Percentiles rank a stretch among this genome's conserved stretches.
These are phyloP conservation scores for Trinorchestia longiramus DNA, from an alignment of 1,140 invertebrate species.

Conservation along the genomic window DNA sequence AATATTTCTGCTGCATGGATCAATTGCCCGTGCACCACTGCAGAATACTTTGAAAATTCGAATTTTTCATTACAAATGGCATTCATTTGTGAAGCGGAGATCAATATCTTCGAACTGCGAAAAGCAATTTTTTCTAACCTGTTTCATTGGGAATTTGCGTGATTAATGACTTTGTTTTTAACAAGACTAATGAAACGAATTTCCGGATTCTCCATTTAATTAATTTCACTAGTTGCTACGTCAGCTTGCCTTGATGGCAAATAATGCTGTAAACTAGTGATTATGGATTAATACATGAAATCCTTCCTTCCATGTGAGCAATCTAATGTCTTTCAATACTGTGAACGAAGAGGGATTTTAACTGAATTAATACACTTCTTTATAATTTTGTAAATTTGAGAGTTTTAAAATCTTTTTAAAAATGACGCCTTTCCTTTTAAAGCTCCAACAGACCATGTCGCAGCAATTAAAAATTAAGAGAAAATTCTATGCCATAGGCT, in stretches of 20 bases:
- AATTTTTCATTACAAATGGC: background rate
- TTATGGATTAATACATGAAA: too few relatives aligned
- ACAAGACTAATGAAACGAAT: background rate
- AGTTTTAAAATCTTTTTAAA: too few relatives aligned
- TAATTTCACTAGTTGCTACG: background rate
- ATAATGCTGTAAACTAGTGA: background rate
- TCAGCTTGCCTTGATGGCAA: background rate
- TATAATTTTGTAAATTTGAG: too few relatives aligned
- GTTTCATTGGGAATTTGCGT: background rate
- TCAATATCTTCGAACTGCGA: background rate
- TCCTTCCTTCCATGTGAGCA: too few relatives aligned
- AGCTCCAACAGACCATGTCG: too few relatives aligned
- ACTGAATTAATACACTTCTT: too few relatives aligned
- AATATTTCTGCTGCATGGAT: background rate
- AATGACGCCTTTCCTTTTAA: too few relatives aligned
- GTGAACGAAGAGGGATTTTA: too few relatives aligned
- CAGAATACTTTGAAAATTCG: background rate
- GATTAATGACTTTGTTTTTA: background rate
- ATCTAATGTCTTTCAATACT: too few relatives aligned
- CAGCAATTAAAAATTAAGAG: too few relatives aligned
- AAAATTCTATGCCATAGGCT: too few relatives aligned
- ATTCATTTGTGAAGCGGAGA: background rate
- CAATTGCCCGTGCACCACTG: background rate
- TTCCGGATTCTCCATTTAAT: background rate
- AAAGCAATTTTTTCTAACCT: background rate